Evolutionary conservation across 1,140 invertebrate species (phyloP), one percentile per base, ranked within the genome.

Genomic region (Drosophila subpulchrella): DNA sequence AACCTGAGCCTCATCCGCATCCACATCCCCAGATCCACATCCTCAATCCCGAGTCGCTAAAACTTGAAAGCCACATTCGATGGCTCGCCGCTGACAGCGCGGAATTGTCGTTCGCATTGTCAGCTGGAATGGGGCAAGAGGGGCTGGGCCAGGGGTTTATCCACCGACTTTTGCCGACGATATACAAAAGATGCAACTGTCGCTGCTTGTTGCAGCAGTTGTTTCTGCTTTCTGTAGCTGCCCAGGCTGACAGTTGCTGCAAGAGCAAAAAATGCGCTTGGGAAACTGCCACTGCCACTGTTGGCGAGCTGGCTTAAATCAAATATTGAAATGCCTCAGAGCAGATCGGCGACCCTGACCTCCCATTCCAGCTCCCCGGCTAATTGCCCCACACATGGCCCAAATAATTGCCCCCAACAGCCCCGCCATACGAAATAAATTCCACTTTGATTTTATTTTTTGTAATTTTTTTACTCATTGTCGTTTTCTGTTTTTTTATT

Each of bases 131-230:
- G 77, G 58, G 44, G 50, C 10, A 32, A 4, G 46, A 17, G 30
- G n/a, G 30, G n/a, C 12, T 38, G 47, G 24, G 10, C 15, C 1
- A 17, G 30, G 60, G 46, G 60, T 34, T 62, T 63, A 63, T 54
- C 62, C 57, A 51, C 36, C 34, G 81, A 81, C 62, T 74, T 48
- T 63, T 66, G 79, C 58, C 70, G 79, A 83, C 75, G 80, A 83
- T 83, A 88, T 88, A 88, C 84, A 88, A 86, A 86, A 86, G 83
- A 86, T 88, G 82, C 82, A 86, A 88, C 82, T 86, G 82, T 83
- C 83, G 79, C 73, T 65, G 71, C 68, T 76, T 68, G 75, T 77
- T 76, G 41, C 44, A 62, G 50, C 36, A 47, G 71, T 72, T 73
- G 70, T 71, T 50, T 41, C 54, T 54, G 51, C 53, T 76, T 50